These are phyloP conservation scores for Netelia virgata DNA, from an alignment of 2,888 invertebrate species.

Conservation along the genomic window DNA sequence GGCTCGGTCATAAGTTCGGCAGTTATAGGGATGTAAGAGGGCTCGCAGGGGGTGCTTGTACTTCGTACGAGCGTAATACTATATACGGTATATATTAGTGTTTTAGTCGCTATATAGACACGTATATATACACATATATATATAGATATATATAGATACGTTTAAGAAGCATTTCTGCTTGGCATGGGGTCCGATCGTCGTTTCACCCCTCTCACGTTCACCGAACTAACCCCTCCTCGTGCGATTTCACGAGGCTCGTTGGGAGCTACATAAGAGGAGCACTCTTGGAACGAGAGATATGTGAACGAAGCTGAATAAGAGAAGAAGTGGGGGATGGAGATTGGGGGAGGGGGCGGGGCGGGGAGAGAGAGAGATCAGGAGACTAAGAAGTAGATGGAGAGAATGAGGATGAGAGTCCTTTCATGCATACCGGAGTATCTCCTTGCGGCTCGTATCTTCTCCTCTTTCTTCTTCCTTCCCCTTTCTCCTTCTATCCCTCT, in stretches of 20 bases:
- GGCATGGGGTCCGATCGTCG: conserved; percentile 33
- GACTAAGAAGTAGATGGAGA: conserved; percentile 72
- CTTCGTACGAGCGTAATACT: conserved; percentile 48
- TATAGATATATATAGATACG: conserved; percentile 17
- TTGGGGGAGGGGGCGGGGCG: conserved; percentile 31
- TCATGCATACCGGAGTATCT: conserved; percentile 84
- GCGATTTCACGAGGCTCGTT: conserved; percentile 53
- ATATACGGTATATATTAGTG: conserved; percentile 42
- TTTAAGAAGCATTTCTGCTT: background rate
- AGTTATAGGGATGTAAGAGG: conserved; percentile 81
- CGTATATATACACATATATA: background rate
- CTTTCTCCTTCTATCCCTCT: conserved; percentile 17
- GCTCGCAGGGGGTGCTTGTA: conserved; percentile 65
- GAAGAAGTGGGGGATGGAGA: conserved; percentile 40
- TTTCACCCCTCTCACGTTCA: conserved; percentile 27
- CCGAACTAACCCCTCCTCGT: conserved; percentile 24
- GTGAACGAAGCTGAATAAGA: conserved; percentile 54
- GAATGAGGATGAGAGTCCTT: conserved; percentile 79
- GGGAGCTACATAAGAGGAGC: conserved; percentile 43
- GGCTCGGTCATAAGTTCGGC: conserved; percentile 78
- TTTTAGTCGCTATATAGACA: conserved; percentile 35
- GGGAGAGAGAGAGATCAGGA: conserved; percentile 72
- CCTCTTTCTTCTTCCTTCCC: conserved; percentile 26
- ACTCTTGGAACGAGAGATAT: conserved; percentile 64
- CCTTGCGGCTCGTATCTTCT: conserved; percentile 58